Percentiles rank a stretch among this genome's conserved stretches.
Conservation (phyloP, 2,113 vertebrate genomes). For the Pangasianodon gigas region DNA sequence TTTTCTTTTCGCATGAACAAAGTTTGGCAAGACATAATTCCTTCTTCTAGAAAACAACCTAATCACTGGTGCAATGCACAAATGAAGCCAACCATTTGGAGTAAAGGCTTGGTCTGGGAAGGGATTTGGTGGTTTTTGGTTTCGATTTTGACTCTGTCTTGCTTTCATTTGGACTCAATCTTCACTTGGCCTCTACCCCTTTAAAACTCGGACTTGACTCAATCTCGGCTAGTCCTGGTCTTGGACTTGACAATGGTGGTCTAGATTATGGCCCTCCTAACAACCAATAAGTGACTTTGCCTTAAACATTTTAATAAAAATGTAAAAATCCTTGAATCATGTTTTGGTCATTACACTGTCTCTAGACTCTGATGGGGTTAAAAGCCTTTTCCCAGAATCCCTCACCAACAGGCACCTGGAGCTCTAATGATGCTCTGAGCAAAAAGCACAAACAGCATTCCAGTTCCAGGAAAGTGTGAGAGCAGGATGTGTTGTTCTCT, state of each 20-base stretch:
- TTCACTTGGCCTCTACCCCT: not conserved
- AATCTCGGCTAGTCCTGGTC: not conserved
- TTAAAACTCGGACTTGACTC: not conserved
- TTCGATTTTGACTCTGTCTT: not conserved
- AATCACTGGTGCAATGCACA: not conserved
- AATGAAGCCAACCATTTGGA: not conserved
- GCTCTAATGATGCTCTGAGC: not conserved
- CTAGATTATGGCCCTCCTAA: not conserved
- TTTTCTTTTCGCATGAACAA: too few relatives aligned
- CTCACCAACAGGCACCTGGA: not conserved
- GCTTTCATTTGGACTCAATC: not conserved
- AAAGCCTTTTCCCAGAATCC: constrained; percentile 21
- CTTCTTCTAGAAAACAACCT: not conserved
- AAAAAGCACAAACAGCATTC: not conserved
- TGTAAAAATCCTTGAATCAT: not conserved
- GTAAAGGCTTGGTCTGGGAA: not conserved
- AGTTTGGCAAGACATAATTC: not conserved
- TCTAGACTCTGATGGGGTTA: not conserved
- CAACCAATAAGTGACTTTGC: not conserved
- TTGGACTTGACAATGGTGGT: not conserved
- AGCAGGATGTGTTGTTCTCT: not conserved
- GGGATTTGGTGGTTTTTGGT: not conserved
- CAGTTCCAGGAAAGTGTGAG: constrained; percentile 16
- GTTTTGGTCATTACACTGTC: not conserved
- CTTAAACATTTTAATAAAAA: not conserved